A percentile compares a stretch with the other conserved stretches of the same genome.
phyloP scores from a whole-genome alignment of 2,888 invertebrate genomes.

The Pediacus dermestoides region DNA sequence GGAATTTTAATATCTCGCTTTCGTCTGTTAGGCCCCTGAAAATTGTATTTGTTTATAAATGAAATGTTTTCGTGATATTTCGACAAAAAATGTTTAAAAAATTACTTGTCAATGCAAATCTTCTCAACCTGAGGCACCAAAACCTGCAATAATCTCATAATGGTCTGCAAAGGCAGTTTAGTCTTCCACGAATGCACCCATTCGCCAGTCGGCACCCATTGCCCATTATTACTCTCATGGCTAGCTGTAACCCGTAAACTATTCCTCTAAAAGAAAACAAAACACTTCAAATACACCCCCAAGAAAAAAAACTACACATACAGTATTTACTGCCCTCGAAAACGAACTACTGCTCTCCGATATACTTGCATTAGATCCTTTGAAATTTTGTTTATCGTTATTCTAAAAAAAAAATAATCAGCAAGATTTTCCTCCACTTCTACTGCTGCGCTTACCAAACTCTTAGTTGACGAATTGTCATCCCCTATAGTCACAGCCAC shows the following conservation, averaged over 20 bases:
- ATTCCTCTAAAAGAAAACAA: conserved; percentile 52
- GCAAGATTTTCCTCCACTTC: too few species aligned
- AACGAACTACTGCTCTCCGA: conserved; percentile 15
- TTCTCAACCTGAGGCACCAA: conserved; percentile 99
- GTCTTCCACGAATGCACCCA: conserved; percentile 97
- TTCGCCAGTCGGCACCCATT: conserved; percentile 90
- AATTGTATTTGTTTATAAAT: conserved; percentile 26
- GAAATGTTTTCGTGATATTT: too few species aligned
- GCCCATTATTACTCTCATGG: conserved; percentile 39
- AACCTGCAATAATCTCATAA: conserved; percentile 97
- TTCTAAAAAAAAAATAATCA: too few species aligned
- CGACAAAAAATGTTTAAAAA: too few species aligned
- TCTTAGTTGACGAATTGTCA: neutral
- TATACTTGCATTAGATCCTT: conserved; percentile 14
- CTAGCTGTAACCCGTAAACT: conserved; percentile 58
- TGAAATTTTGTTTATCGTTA: too few species aligned
- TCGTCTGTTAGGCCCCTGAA: conserved; percentile 95
- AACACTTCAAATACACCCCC: too few species aligned
- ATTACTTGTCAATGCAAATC: conserved; percentile 98
- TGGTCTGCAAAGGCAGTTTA: conserved; percentile 96
- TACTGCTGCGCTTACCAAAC: too few species aligned
- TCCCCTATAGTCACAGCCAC: conserved; percentile 24
- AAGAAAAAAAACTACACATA: too few species aligned
- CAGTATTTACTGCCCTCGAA: conserved; percentile 43
- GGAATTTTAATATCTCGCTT: conserved; percentile 97